Evolutionary conservation across 2,888 invertebrate genomes (phyloP).

Genomic region (Dicyrtoma fusca): DNA sequence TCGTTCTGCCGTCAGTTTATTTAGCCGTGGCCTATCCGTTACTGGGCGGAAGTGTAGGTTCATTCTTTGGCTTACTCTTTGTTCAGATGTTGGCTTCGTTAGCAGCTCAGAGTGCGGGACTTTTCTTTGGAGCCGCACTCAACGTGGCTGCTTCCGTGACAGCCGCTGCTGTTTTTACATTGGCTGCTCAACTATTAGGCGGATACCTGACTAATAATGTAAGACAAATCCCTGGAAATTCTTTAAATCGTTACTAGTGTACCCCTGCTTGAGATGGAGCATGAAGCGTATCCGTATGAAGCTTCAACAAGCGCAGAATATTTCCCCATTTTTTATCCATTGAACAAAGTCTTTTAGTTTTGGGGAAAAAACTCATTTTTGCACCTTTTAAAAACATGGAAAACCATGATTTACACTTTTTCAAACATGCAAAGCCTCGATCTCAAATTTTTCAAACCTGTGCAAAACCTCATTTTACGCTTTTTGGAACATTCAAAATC

Average conservation of each 20-base stretch:
- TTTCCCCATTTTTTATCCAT: no score
- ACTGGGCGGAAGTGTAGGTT: slow-evolving; percentile 69
- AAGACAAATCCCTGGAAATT: slow-evolving; percentile 31
- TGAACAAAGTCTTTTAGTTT: no score
- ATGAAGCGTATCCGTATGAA: no score
- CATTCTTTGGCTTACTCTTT: slow-evolving; percentile 71
- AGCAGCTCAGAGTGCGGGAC: slow-evolving; percentile 69
- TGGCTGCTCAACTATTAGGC: slow-evolving; percentile 76
- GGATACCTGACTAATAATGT: slow-evolving; percentile 69
- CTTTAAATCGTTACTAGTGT: no score
- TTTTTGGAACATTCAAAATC: no score
- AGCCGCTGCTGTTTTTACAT: slow-evolving; percentile 74
- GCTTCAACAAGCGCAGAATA: no score
- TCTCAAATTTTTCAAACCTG: no score
- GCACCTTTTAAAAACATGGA: not conserved
- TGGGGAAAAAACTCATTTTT: not conserved
- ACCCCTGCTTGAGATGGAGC: no score
- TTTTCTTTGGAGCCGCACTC: slow-evolving; percentile 77
- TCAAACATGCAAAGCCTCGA: no score
- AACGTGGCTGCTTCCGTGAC: slow-evolving; percentile 78
- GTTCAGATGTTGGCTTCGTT: slow-evolving; percentile 58
- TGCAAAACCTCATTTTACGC: no score
- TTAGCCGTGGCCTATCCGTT: slow-evolving; percentile 77
- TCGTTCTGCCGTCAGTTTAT: slow-evolving; percentile 75
- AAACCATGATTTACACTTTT: no score